Conservation (phyloP, 2,113 vertebrate genomes). For the Equus quagga region DNA sequence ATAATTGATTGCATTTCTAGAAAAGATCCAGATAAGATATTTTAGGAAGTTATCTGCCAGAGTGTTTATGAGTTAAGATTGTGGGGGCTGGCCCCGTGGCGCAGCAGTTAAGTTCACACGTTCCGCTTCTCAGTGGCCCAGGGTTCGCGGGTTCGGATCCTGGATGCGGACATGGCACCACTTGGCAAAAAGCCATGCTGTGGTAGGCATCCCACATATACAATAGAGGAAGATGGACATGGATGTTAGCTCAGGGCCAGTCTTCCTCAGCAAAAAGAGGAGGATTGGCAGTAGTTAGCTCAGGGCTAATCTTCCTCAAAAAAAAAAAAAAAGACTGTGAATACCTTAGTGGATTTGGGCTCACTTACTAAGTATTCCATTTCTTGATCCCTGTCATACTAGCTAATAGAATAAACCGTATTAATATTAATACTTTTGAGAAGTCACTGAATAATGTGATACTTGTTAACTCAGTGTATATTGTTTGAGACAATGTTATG, state of each 20-base stretch:
- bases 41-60: constrained; percentile 55
- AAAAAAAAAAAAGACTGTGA: neutral
- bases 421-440: neutral
- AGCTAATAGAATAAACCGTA: constrained; percentile 20
- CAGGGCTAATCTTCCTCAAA: too few species aligned
- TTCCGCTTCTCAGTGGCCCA: too few species aligned
- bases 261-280: too few species aligned
- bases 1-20: neutral
- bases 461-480: neutral
- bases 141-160: too few species aligned
- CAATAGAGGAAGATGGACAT: too few species aligned
- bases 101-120: too few species aligned
- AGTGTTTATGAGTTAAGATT: constrained; percentile 21
- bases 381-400: neutral
- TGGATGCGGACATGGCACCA: too few species aligned
- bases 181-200: too few species aligned
- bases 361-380: neutral
- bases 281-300: too few species aligned
- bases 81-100: too few species aligned
- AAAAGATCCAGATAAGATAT: neutral
- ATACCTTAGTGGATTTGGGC: neutral
- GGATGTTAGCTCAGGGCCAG: too few species aligned
- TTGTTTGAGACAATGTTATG: neutral
- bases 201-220: too few species aligned
- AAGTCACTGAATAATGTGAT: constrained; percentile 1